Base-by-base conservation (phyloP, 1,140 invertebrate genomes). In the Epicauta chinensis region DNA sequence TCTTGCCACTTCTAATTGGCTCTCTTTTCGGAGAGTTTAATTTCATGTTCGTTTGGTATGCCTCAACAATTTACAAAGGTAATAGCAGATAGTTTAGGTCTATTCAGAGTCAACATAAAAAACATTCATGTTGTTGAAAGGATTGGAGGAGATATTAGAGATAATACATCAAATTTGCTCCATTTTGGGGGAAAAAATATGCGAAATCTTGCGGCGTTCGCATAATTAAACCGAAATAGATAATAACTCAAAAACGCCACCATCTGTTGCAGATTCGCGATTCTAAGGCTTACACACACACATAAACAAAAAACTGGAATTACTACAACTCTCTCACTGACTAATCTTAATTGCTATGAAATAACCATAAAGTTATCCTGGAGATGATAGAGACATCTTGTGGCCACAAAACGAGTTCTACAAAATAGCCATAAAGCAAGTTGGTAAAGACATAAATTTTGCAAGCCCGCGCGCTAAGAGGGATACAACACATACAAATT, bases 311-410 rank as follows among this genome's bases (percentile, higher is more conserved):
- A 63, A 65, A 65, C 63, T 59, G 50, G 62, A 65, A 63, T 60
- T 65, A 65, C 61, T 62, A n/a, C n/a, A n/a, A n/a, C n/a, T n/a
- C n/a, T n/a, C n/a, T n/a, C n/a, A 63, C 63, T 60, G 63, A 62
- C 60, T 63, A 66, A 67, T 67, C 62, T 67, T 23, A 67, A 67
- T 67, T 67, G 65, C 65, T 57, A 48, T 46, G 58, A 58, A 61
- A 63, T 63, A 62, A 62, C 63, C 65, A 66, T 66, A 66, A 66
- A 66, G 62, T 54, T 62, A 62, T 62, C 63, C 61, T 59, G 57
- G 50, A 51, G 65, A 64, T 60, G 65, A 67, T 67, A 65, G 64
- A 67, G 65, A 67, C 65, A 67, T 67, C 65, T 67, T 66, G 63
- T 58, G 65, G 65, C 56, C 60, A 53, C 47, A 50, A 57, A 66